Percentiles rank a stretch among this genome's conserved stretches.
Evolutionary conservation across 2,888 invertebrate species (phyloP).

Genomic region (Melinaea menophilus): DNA sequence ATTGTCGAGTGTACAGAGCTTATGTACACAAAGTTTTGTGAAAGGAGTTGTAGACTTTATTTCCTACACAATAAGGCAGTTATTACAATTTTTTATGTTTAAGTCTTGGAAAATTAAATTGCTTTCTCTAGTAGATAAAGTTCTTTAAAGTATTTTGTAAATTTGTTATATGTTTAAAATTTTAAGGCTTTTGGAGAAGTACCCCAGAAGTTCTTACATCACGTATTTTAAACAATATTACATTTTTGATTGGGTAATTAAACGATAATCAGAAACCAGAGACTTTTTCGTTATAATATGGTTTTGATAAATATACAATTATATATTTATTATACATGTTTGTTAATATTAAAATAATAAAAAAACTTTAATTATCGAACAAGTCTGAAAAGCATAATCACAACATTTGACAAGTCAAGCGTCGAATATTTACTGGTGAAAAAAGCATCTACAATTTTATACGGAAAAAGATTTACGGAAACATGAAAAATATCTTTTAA

Average conservation of each 20-base stretch:
- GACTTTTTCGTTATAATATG: no score
- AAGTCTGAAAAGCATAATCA: not conserved
- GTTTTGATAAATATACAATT: no score
- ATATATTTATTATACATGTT: no score
- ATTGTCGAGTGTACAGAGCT: slow-evolving; percentile 24
- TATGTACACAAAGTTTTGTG: slow-evolving; percentile 2
- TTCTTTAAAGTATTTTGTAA: slow-evolving; percentile 9
- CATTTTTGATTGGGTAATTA: no score
- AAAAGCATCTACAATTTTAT: slow-evolving; percentile 1
- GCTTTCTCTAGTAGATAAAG: slow-evolving; percentile 23
- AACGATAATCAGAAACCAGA: no score
- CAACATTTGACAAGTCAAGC: not conserved
- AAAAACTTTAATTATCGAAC: no score
- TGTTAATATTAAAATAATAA: no score
- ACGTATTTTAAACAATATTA: no score
- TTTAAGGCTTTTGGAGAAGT: not conserved
- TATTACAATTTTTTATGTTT: not conserved
- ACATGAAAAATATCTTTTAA: slow-evolving; percentile 5
- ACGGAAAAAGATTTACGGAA: not conserved
- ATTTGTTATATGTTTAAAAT: slow-evolving; percentile 4
- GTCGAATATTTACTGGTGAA: slow-evolving; percentile 1
- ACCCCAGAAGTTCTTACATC: no score
- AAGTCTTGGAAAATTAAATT: slow-evolving; percentile 17
- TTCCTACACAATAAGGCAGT: not conserved
- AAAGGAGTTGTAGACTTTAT: slow-evolving; percentile 1